Percentiles rank a stretch among this genome's conserved stretches.
These are phyloP conservation scores for Hydrocynus forskahlii DNA, from an alignment of 2,797 vertebrate species.

Conservation along the genomic window DNA sequence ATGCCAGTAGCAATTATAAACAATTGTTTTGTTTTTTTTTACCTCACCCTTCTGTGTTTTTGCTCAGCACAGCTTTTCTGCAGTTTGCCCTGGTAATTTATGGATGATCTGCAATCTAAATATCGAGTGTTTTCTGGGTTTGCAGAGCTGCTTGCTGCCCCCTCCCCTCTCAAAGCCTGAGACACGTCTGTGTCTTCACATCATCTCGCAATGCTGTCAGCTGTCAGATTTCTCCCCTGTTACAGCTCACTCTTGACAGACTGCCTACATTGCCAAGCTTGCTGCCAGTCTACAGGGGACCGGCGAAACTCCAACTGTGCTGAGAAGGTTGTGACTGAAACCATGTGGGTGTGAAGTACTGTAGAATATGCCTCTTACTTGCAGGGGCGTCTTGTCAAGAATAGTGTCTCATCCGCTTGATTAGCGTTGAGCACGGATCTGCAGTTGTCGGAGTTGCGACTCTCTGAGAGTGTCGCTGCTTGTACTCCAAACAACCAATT, in stretches of 20 bases:
- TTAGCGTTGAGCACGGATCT: neutral
- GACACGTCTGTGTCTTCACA: conserved; percentile 10
- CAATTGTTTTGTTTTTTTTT: neutral
- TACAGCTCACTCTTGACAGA: conserved; percentile 24
- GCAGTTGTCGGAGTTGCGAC: neutral
- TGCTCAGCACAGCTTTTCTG: conserved; percentile 5
- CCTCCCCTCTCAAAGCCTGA: conserved; percentile 16
- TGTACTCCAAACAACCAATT: neutral
- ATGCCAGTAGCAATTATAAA: neutral
- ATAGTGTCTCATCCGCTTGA: conserved; percentile 9
- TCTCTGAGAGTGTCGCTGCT: neutral
- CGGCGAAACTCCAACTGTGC: conserved; percentile 8
- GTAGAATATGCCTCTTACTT: conserved; percentile 19
- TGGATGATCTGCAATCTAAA: conserved; percentile 9
- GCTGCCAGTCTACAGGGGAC: conserved; percentile 21
- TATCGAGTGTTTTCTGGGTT: conserved; percentile 3
- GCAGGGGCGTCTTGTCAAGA: conserved; percentile 11
- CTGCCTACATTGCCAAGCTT: conserved; percentile 2
- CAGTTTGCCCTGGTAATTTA: conserved; percentile 13
- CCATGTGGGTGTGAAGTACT: conserved; percentile 12
- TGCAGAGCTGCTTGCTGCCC: neutral
- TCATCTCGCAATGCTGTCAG: conserved; percentile 21
- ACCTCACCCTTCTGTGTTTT: neutral
- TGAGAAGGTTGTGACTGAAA: conserved; percentile 13
- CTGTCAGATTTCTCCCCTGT: conserved; percentile 19